Evolutionary conservation across 1,140 invertebrate species (phyloP), one percentile per base, ranked within the genome.

Genomic region (Drosophila rhopaloa): DNA sequence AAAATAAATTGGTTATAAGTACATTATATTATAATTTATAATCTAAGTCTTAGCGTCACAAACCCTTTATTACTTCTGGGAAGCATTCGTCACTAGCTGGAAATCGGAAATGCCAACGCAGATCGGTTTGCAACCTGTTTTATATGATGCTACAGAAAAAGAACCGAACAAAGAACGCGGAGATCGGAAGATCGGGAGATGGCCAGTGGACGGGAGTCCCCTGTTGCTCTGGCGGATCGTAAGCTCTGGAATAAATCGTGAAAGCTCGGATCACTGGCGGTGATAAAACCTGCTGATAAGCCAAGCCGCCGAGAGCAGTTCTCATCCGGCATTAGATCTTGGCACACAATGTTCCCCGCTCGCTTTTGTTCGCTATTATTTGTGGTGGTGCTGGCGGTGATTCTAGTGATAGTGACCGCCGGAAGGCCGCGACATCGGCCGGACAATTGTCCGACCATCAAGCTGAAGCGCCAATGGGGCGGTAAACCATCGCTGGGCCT

Each of bases 401-500:
- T 65, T n/a, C 48, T 60, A 11, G 41, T 24, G 24, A 24, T 40
- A 38, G 55, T 40, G 32, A 35, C 40, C 41, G 61, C 47, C 14
- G 65, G 44, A 16, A 67, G 63, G 43, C 41, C 38, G 1, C 71
- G 58, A 1, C 73, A 80, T 7, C 73, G 44, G 13, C 13, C 46
- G 8, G 50, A 29, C 27, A 63, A 71, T 4, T 92, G 91, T 27
- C 91, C 91, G n/a, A 24, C 32, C 38, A 82, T 91, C 32, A 91
- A 92, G 50, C 55, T 90, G 40, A 92, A 91, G 75, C 75, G 83
- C 7, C 82, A 91, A 19, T 92, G 91, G 91, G 91, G 91, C 41
- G 91, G 93, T 0, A 78, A 93, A 55, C 85, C 79, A 0, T 91
- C 94, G 1, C 66, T 77, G 2, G 92, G 93, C 16, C 90, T 95